Conservation (phyloP, 2,113 vertebrate genomes). For the Phyllopteryx taeniolatus region DNA sequence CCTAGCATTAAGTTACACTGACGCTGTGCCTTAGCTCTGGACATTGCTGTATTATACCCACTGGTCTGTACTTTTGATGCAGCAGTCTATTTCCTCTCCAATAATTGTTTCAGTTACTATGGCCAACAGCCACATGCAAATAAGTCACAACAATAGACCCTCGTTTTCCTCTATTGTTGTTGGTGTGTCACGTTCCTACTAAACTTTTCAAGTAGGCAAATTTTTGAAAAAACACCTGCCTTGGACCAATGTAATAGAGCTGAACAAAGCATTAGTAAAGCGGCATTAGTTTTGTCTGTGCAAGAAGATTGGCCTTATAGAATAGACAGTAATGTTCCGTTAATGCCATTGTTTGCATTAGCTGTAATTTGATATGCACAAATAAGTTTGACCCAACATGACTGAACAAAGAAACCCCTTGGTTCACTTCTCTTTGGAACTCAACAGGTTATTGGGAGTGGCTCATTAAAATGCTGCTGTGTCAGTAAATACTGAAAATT, state of each 20-base stretch:
- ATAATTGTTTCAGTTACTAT: neutral
- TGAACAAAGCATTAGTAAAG: neutral
- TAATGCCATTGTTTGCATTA: neutral
- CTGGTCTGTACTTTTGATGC: too few species aligned
- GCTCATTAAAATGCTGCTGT: slow-evolving; percentile 55
- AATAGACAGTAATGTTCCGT: neutral
- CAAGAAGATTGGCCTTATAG: neutral
- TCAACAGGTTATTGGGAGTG: slow-evolving; percentile 32
- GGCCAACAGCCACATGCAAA: neutral
- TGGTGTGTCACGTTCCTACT: neutral
- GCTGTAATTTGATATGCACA: neutral
- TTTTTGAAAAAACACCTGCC: neutral
- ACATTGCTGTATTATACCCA: too few species aligned
- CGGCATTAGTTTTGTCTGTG: neutral
- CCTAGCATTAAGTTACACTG: too few species aligned
- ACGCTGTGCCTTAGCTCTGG: too few species aligned
- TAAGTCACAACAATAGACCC: too few species aligned
- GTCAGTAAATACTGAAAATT: slow-evolving; percentile 67
- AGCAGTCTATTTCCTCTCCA: neutral
- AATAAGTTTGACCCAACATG: slow-evolving; percentile 11
- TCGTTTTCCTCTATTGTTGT: neutral
- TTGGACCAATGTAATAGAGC: neutral
- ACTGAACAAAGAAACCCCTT: slow-evolving; percentile 2
- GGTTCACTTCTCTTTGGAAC: slow-evolving; percentile 1
- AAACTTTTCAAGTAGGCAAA: neutral